Percentiles rank a stretch among this genome's conserved stretches.
Evolutionary conservation across 2,113 vertebrate genomes (phyloP).

Genomic region (Pangasianodon hypophthalmus): DNA sequence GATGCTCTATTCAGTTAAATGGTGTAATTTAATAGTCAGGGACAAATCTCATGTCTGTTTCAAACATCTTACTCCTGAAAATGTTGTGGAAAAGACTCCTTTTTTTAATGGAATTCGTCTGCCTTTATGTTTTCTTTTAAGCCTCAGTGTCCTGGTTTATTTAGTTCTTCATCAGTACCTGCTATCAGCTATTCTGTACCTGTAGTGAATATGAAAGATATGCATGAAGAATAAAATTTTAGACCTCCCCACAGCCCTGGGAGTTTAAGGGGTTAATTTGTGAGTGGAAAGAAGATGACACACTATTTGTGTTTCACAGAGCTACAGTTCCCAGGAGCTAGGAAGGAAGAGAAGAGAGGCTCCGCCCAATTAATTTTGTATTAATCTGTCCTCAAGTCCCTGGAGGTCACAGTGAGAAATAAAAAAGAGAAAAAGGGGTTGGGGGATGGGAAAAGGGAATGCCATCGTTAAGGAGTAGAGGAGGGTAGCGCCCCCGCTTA

Average conservation of each 20-base stretch:
- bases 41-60: background rate
- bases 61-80: background rate
- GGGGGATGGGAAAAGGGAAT: background rate
- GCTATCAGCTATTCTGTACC: background rate
- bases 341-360: background rate
- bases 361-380: background rate
- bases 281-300: background rate
- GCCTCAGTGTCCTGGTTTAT: background rate
- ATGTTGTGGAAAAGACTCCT: too few species aligned
- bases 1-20: background rate
- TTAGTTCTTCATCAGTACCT: background rate
- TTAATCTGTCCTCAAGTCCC: background rate
- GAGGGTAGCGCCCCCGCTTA: constrained; percentile 25
- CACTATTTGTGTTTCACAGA: constrained; percentile 1
- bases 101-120: too few species aligned
- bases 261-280: background rate
- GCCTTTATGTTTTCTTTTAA: background rate
- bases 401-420: constrained; percentile 44
- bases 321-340: background rate
- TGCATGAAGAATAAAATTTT: background rate
- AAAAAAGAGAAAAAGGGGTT: background rate
- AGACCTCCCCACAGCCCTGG: background rate
- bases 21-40: background rate
- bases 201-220: background rate
- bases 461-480: background rate